Evolutionary conservation across 2,888 invertebrate genomes (phyloP).

Genomic region (Hipparchia semele): DNA sequence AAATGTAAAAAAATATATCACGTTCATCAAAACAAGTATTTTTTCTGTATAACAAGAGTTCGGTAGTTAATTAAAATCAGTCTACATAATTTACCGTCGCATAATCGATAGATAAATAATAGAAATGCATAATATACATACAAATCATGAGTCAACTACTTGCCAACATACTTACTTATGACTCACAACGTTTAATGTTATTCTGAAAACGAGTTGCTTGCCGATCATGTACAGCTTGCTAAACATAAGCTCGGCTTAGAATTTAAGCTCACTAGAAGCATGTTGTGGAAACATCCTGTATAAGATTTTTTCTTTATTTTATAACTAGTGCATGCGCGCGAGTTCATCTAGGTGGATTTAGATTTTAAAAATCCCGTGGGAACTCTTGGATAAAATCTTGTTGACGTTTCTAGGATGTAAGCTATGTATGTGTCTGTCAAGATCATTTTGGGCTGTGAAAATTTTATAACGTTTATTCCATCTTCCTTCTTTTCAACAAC

Average conservation of each 20-base stretch:
- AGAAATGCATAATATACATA: slow-evolving; percentile 30
- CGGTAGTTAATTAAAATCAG: slow-evolving; percentile 7
- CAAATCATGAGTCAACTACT: slow-evolving; percentile 36
- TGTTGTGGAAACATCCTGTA: slow-evolving; percentile 19
- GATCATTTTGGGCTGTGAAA: too few species aligned
- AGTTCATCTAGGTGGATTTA: too few species aligned
- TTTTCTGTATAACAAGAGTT: slow-evolving; percentile 1
- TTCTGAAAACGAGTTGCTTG: slow-evolving; percentile 39
- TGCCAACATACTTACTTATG: slow-evolving; percentile 29
- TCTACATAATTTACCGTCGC: slow-evolving; percentile 6
- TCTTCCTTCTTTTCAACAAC: too few species aligned
- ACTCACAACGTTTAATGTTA: slow-evolving; percentile 36
- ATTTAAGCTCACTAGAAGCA: slow-evolving; percentile 15
- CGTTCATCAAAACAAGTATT: not conserved
- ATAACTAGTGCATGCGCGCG: too few species aligned
- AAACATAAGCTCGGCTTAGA: slow-evolving; percentile 28
- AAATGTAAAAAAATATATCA: too few species aligned
- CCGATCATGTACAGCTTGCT: slow-evolving; percentile 32
- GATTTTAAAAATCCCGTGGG: too few species aligned
- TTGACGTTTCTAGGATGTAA: too few species aligned
- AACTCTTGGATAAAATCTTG: too few species aligned
- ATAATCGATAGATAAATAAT: slow-evolving; percentile 14
- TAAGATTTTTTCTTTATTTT: not conserved
- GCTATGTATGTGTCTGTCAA: too few species aligned
- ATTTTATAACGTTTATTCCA: too few species aligned